A percentile compares a stretch with the other conserved stretches of the same genome.
Evolutionary conservation across 2,888 invertebrate species (phyloP).

Genomic region (Dicyrtomina minuta): DNA sequence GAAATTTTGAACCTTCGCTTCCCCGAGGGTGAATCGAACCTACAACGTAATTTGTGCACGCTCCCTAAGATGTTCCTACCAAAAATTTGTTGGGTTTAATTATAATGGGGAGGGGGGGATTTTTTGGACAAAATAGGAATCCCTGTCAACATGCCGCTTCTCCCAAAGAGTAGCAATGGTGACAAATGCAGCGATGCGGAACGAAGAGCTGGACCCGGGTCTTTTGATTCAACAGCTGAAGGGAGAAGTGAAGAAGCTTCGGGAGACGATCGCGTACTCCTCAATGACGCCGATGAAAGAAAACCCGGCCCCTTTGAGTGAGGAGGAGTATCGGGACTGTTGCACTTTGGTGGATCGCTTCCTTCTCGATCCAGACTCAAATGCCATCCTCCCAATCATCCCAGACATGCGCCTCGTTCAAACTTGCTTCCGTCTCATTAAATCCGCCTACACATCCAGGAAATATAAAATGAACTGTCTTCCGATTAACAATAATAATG

Average conservation of each 20-base stretch:
- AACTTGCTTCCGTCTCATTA: constrained; percentile 56
- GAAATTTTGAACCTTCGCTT: too few relatives aligned
- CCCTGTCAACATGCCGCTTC: constrained; percentile 62
- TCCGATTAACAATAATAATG: too few relatives aligned
- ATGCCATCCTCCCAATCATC: constrained; percentile 53
- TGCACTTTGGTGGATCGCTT: constrained; percentile 41
- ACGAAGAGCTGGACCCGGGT: constrained; percentile 58
- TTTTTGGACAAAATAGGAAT: constrained; percentile 57
- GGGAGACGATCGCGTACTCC: constrained; percentile 55
- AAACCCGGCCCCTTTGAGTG: constrained; percentile 33
- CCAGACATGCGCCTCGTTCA: constrained; percentile 56
- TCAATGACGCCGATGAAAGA: constrained; percentile 45
- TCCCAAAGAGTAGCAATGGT: constrained; percentile 62
- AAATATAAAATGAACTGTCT: too few relatives aligned
- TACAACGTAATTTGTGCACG: too few relatives aligned
- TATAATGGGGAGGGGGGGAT: too few relatives aligned
- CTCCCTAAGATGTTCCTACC: too few relatives aligned
- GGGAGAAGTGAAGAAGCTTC: constrained; percentile 58
- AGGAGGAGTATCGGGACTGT: constrained; percentile 39
- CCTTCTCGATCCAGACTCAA: constrained; percentile 39
- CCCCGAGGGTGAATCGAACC: too few relatives aligned
- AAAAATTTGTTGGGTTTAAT: too few relatives aligned
- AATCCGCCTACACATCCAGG: constrained; percentile 41
- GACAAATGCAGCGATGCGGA: constrained; percentile 58
- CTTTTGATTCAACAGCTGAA: constrained; percentile 58